Evolutionary conservation across 1,140 invertebrate genomes (phyloP).

Genomic region (Lethrus apterus): DNA sequence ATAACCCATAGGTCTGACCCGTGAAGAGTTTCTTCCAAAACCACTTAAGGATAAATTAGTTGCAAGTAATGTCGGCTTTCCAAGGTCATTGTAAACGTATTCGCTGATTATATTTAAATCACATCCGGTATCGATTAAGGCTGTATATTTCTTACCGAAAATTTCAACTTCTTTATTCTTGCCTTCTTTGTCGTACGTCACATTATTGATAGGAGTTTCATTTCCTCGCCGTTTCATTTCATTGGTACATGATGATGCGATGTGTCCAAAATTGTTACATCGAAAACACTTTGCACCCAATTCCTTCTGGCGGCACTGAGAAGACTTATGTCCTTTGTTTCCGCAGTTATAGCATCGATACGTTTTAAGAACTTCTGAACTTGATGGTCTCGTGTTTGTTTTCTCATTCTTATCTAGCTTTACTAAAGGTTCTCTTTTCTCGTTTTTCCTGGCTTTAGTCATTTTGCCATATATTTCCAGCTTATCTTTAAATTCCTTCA

Average conservation of each 20-base stretch:
- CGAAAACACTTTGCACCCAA: slow-evolving; percentile 30
- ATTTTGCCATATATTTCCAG: not conserved
- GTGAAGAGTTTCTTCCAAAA: not conserved
- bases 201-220: too few species aligned
- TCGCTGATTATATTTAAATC: not conserved
- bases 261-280: slow-evolving; percentile 19
- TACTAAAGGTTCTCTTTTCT: not conserved
- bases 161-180: not conserved
- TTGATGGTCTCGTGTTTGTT: too few species aligned
- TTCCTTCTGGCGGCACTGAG: slow-evolving; percentile 22
- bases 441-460: not conserved
- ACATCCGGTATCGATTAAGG: not conserved
- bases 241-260: slow-evolving; percentile 8
- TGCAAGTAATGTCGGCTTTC: not conserved
- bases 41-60: not conserved
- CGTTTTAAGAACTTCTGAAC: not conserved
- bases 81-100: not conserved
- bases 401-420: too few species aligned
- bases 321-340: slow-evolving; percentile 21
- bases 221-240: slow-evolving; percentile 1
- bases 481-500: slow-evolving; percentile 30
- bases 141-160: not conserved
- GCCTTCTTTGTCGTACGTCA: not conserved
- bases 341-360: slow-evolving; percentile 33
- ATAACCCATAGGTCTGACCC: not conserved